These are phyloP conservation scores for Chaetodon trifasciatus DNA, from an alignment of 2,797 vertebrate species.

Conservation along the genomic window DNA sequence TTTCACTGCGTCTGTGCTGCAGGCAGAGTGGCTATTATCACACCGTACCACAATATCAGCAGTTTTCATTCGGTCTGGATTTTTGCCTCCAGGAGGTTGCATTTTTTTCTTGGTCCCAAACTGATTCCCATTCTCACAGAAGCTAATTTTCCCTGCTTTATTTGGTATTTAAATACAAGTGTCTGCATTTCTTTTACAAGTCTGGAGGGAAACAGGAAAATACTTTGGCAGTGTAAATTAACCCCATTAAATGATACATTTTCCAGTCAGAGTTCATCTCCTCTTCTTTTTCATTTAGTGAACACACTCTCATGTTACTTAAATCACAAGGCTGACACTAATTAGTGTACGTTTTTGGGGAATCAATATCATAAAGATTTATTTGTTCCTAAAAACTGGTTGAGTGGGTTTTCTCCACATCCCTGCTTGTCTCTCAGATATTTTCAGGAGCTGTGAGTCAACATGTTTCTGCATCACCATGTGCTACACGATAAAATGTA, in stretches of 20 bases:
- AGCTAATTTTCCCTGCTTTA: slow-evolving; percentile 19
- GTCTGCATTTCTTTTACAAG: slow-evolving; percentile 38
- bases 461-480: slow-evolving; percentile 27
- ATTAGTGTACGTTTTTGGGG: background rate
- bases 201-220: slow-evolving; percentile 2
- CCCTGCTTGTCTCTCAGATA: background rate
- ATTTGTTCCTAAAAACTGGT: background rate
- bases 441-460: slow-evolving; percentile 30
- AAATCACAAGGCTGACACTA: slow-evolving; percentile 7
- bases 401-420: background rate
- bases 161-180: slow-evolving; percentile 37
- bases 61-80: slow-evolving; percentile 35
- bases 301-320: slow-evolving; percentile 9
- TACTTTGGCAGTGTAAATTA: slow-evolving; percentile 26
- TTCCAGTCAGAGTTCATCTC: slow-evolving; percentile 25
- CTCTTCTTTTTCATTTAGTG: slow-evolving; percentile 1
- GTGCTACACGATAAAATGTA: slow-evolving; percentile 24
- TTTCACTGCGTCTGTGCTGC: slow-evolving; percentile 51
- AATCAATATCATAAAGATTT: slow-evolving; percentile 3
- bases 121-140: background rate
- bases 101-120: slow-evolving; percentile 25
- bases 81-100: slow-evolving; percentile 18
- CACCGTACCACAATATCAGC: slow-evolving; percentile 33
- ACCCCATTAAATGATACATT: slow-evolving; percentile 35
- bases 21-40: slow-evolving; percentile 42